phyloP scores from a whole-genome alignment of 1,140 invertebrate species.

The Pinna nobilis region DNA sequence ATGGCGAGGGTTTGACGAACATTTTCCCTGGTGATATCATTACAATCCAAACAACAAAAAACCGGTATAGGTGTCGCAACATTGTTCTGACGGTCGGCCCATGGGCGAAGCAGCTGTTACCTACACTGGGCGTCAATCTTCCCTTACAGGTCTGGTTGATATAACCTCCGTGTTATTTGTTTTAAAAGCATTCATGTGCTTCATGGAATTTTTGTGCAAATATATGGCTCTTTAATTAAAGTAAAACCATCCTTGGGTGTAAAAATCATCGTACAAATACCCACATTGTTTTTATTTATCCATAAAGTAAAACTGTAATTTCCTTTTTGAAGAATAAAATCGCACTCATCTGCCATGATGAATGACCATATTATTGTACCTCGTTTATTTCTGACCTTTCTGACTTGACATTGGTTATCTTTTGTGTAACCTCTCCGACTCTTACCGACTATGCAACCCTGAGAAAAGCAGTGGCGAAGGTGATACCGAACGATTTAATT shows the following conservation, averaged over 20 bases:
- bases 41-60: conserved; percentile 56
- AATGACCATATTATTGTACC: too few relatives aligned
- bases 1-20: conserved; percentile 55
- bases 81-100: conserved; percentile 65
- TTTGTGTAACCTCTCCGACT: too few relatives aligned
- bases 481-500: too few relatives aligned
- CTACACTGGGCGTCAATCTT: conserved; percentile 56
- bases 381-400: too few relatives aligned
- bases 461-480: too few relatives aligned
- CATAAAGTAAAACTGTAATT: too few relatives aligned
- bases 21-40: conserved; percentile 60
- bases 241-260: not conserved
- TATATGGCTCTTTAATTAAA: not conserved
- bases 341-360: too few relatives aligned
- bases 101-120: conserved; percentile 62
- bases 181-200: not conserved
- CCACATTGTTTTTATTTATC: too few relatives aligned
- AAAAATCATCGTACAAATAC: not conserved
- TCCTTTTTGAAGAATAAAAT: too few relatives aligned
- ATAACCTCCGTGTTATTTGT: not conserved
- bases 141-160: conserved; percentile 58
- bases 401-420: too few relatives aligned
- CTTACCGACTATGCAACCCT: too few relatives aligned
- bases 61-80: conserved; percentile 48
- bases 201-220: not conserved